These are phyloP conservation scores for Nothoprocta perdicaria DNA, from an alignment of 2,113 vertebrate species.

Conservation along the genomic window DNA sequence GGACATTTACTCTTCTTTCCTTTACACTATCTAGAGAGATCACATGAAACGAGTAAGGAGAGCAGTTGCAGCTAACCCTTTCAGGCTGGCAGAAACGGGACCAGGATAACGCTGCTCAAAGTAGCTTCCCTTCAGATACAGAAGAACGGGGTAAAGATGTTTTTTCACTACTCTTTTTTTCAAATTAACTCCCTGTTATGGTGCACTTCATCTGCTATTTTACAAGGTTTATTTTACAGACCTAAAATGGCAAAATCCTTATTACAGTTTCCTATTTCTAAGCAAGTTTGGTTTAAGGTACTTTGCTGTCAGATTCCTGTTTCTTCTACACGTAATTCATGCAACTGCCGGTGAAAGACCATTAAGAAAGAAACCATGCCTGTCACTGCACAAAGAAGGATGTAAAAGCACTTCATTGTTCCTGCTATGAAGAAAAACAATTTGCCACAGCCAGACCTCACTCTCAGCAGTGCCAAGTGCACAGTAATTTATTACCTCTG, in stretches of 20 bases:
- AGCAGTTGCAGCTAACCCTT: background rate
- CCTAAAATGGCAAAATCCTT: background rate
- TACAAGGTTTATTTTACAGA: background rate
- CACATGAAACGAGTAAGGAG: background rate
- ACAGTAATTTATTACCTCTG: conserved; percentile 59
- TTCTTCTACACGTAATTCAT: background rate
- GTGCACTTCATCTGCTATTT: background rate
- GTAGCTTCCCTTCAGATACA: background rate
- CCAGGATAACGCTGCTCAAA: background rate
- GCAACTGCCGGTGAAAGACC: background rate
- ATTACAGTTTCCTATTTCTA: background rate
- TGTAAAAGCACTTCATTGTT: conserved; percentile 34
- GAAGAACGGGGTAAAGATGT: background rate
- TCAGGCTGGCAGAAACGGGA: background rate
- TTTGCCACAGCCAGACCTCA: conserved; percentile 20
- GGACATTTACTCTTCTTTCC: background rate
- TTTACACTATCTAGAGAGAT: background rate
- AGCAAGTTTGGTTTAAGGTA: background rate
- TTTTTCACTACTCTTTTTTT: background rate
- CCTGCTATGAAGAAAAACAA: conserved; percentile 57
- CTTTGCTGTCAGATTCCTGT: background rate
- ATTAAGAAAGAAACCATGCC: conserved; percentile 32
- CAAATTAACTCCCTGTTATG: background rate
- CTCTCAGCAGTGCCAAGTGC: conserved; percentile 20
- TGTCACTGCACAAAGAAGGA: background rate